phyloP scores from a whole-genome alignment of 2,888 invertebrate genomes.

The Eupithecia subfuscata region DNA sequence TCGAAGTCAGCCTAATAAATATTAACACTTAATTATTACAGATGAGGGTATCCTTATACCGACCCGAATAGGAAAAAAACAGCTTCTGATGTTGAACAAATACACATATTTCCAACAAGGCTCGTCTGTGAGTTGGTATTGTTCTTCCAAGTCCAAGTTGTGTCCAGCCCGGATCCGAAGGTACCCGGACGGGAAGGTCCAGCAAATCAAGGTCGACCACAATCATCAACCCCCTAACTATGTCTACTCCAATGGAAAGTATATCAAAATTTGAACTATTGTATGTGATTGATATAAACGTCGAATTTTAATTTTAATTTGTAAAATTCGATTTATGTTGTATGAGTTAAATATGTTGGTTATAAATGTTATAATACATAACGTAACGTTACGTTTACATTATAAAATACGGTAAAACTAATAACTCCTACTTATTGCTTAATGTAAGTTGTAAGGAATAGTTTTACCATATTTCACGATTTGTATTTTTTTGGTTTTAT shows the following conservation, averaged over 20 bases:
- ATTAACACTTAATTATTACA: constrained; percentile 15
- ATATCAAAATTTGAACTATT: constrained; percentile 21
- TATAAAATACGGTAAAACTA: not conserved
- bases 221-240: constrained; percentile 27
- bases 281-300: not conserved
- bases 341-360: no score
- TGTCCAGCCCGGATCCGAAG: constrained; percentile 24
- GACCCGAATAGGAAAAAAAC: constrained; percentile 53
- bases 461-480: not conserved
- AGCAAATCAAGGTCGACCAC: constrained; percentile 19
- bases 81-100: constrained; percentile 53
- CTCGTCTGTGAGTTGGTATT: constrained; percentile 53
- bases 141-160: constrained; percentile 50
- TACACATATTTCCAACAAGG: constrained; percentile 61
- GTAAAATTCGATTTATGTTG: not conserved
- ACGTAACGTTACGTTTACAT: no score
- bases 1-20: not conserved
- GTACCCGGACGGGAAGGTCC: constrained; percentile 23
- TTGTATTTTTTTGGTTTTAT: not conserved
- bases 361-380: no score
- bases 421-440: not conserved
- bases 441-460: not conserved
- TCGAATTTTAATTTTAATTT: not conserved
- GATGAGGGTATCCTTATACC: constrained; percentile 35
- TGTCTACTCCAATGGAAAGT: constrained; percentile 20